Evolutionary conservation across 64 coral and sea anemone species (phyloP).

Genomic region (Anthopleura sola): DNA sequence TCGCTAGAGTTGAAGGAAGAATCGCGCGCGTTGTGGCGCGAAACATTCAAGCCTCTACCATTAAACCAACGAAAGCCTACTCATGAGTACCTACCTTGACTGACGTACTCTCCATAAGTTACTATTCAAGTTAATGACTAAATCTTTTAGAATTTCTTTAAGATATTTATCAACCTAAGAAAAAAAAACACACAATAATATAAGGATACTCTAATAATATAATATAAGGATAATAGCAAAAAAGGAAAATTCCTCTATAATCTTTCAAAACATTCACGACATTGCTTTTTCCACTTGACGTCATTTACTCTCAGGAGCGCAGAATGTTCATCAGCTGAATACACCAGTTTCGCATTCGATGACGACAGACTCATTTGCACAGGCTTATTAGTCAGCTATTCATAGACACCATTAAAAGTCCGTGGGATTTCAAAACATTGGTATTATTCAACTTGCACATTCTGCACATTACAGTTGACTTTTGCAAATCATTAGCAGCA

Average conservation of each 20-base stretch:
- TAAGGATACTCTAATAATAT: not conserved
- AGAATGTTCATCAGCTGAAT: too few relatives aligned
- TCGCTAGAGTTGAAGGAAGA: too few relatives aligned
- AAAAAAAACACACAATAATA: not conserved
- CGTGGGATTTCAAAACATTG: too few relatives aligned
- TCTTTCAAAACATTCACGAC: not conserved
- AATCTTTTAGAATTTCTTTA: conserved; percentile 82
- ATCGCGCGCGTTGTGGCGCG: not conserved
- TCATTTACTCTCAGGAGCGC: too few relatives aligned
- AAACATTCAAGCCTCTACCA: not conserved
- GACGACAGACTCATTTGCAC: too few relatives aligned
- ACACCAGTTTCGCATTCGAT: too few relatives aligned
- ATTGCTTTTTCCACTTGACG: too few relatives aligned
- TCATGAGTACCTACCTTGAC: conserved; percentile 65
- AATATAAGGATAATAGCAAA: not conserved
- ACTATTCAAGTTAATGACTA: conserved; percentile 78
- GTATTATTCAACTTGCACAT: too few relatives aligned
- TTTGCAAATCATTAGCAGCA: too few relatives aligned
- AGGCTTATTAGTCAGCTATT: too few relatives aligned
- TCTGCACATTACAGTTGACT: too few relatives aligned
- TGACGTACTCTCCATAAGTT: conserved; percentile 89
- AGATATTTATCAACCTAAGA: conserved; percentile 88
- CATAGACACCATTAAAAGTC: too few relatives aligned
- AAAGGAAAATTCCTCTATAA: not conserved
- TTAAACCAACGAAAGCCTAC: not conserved